Percentiles rank a stretch among this genome's conserved stretches.
Conservation (phyloP, 2,113 vertebrate species). For the Catharus fuscescens region DNA sequence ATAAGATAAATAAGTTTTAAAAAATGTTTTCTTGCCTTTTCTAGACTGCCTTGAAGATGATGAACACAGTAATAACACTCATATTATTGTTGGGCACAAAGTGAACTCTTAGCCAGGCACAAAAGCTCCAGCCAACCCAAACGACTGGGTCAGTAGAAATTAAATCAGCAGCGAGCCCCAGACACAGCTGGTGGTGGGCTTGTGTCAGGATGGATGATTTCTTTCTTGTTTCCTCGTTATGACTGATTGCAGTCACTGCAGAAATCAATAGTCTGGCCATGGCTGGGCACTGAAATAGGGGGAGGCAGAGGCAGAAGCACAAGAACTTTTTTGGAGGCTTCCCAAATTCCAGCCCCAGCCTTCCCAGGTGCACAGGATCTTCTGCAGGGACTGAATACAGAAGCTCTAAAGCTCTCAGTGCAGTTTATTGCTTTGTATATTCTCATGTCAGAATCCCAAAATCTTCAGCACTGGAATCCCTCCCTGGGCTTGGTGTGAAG, state of each 20-base stretch:
- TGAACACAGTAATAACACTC: conserved; percentile 26
- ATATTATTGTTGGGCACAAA: background rate
- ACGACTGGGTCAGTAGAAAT: conserved; percentile 71
- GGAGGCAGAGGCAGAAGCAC: conserved; percentile 26
- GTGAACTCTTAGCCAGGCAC: background rate
- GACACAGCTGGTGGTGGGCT: conserved; percentile 60
- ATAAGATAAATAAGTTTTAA: background rate
- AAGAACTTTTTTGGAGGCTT: conserved; percentile 50
- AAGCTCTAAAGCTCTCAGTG: background rate
- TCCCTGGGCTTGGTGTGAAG: background rate
- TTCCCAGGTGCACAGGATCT: background rate
- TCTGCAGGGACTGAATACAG: background rate
- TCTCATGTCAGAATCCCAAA: background rate
- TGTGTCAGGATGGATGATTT: conserved; percentile 46
- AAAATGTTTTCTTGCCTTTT: background rate
- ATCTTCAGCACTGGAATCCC: background rate
- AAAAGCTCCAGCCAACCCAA: conserved; percentile 1
- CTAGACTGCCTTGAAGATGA: conserved; percentile 19
- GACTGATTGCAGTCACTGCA: conserved; percentile 61
- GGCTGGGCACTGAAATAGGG: conserved; percentile 27
- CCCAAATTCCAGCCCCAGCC: background rate
- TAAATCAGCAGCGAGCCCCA: conserved; percentile 43
- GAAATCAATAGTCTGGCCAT: conserved; percentile 70
- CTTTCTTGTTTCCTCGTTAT: conserved; percentile 60
- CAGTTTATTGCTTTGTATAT: background rate